These are phyloP conservation scores for Panurus biarmicus DNA, from an alignment of 2,113 vertebrate species.

Conservation along the genomic window DNA sequence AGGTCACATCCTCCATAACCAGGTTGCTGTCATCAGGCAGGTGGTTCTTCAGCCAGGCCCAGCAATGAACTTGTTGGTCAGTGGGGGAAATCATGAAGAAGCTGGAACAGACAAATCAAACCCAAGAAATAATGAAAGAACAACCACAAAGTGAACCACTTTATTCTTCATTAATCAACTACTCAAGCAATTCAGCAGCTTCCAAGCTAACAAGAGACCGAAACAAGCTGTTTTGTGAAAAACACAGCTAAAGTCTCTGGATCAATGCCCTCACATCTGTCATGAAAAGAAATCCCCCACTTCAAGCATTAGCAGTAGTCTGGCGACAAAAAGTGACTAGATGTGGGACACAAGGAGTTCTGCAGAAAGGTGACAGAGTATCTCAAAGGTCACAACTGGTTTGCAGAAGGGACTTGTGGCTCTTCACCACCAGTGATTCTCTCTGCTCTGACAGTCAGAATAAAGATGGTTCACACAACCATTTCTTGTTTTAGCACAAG, in stretches of 20 bases:
- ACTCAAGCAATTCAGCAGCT: not conserved
- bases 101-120: conserved; percentile 67
- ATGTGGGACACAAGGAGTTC: not conserved
- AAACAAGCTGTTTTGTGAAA: not conserved
- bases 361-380: not conserved
- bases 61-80: conserved; percentile 97
- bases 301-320: not conserved
- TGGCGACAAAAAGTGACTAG: not conserved
- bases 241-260: not conserved
- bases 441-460: not conserved
- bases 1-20: conserved; percentile 91
- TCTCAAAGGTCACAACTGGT: not conserved
- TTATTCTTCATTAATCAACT: not conserved
- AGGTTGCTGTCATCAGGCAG: conserved; percentile 85
- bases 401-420: not conserved
- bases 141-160: not conserved
- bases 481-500: not conserved
- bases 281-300: not conserved
- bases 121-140: not conserved
- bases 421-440: not conserved
- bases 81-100: conserved; percentile 98
- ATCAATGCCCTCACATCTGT: not conserved
- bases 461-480: not conserved
- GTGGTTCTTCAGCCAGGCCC: conserved; percentile 91
- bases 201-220: not conserved